Evolutionary conservation across 2,888 invertebrate species (phyloP).

Genomic region (Andricus curvator): DNA sequence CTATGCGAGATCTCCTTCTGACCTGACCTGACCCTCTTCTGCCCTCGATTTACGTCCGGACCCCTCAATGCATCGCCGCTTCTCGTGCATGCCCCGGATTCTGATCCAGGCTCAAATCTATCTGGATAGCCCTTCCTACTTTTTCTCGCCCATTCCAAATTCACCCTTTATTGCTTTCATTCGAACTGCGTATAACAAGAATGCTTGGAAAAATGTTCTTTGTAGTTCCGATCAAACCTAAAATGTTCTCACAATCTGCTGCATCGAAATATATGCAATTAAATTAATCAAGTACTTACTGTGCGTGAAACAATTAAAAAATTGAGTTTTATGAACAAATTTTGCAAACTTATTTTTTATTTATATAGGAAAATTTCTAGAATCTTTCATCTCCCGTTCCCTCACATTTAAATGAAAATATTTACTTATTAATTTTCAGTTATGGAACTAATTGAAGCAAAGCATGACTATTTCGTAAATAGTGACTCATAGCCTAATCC

Average conservation of each 20-base stretch:
- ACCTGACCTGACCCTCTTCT: constrained; percentile 47
- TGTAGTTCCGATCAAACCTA: not conserved
- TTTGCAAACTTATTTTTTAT: no score
- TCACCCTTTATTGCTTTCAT: constrained; percentile 41
- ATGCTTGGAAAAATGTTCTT: constrained; percentile 28
- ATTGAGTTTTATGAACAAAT: no score
- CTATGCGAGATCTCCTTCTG: constrained; percentile 64
- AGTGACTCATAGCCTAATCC: no score
- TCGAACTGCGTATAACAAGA: constrained; percentile 5
- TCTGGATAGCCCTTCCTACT: constrained; percentile 46
- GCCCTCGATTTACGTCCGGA: constrained; percentile 50
- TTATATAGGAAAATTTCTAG: no score
- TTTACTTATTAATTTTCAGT: no score
- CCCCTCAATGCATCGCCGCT: constrained; percentile 45
- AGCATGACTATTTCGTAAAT: no score
- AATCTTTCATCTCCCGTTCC: no score
- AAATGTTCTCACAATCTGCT: not conserved
- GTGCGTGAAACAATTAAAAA: not conserved
- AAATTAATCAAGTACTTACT: not conserved
- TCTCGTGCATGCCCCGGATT: constrained; percentile 53
- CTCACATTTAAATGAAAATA: no score
- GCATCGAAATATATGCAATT: not conserved
- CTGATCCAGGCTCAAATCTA: constrained; percentile 46
- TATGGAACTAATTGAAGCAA: no score
- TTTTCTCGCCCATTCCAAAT: constrained; percentile 34